Evolutionary conservation across 2,113 vertebrate genomes (phyloP).

Genomic region (Odontesthes bonariensis): DNA sequence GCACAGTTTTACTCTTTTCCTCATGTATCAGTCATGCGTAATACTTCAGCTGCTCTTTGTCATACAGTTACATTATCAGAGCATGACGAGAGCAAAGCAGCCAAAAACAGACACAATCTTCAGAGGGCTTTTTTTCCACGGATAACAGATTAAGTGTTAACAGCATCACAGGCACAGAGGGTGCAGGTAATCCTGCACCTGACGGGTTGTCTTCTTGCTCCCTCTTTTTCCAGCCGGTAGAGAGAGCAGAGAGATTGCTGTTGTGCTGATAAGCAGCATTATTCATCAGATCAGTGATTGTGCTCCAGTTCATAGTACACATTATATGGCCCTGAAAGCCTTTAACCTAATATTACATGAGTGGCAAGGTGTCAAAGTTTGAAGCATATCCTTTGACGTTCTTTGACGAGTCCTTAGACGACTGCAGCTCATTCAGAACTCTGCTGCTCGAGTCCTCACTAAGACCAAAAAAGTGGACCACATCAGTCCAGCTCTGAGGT

Average conservation of each 20-base stretch:
- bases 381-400: not conserved
- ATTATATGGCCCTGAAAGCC: conserved; percentile 8
- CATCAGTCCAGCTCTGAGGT: too few relatives aligned
- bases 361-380: not conserved
- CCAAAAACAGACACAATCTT: too few relatives aligned
- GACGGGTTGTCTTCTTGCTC: not conserved
- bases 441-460: too few relatives aligned
- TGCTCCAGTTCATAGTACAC: conserved; percentile 42
- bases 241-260: not conserved
- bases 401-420: too few relatives aligned
- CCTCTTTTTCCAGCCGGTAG: not conserved
- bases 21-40: not conserved
- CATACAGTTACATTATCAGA: not conserved
- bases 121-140: not conserved
- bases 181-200: not conserved
- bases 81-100: not conserved
- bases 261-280: not conserved
- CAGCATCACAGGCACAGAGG: not conserved
- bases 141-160: not conserved
- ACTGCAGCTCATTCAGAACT: too few relatives aligned
- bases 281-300: not conserved
- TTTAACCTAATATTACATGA: conserved; percentile 1
- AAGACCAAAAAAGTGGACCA: too few relatives aligned
- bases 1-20: not conserved
- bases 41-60: not conserved